Conservation (phyloP, 1,140 invertebrate genomes). For the Hermatobates lingyangjiaoensis region DNA sequence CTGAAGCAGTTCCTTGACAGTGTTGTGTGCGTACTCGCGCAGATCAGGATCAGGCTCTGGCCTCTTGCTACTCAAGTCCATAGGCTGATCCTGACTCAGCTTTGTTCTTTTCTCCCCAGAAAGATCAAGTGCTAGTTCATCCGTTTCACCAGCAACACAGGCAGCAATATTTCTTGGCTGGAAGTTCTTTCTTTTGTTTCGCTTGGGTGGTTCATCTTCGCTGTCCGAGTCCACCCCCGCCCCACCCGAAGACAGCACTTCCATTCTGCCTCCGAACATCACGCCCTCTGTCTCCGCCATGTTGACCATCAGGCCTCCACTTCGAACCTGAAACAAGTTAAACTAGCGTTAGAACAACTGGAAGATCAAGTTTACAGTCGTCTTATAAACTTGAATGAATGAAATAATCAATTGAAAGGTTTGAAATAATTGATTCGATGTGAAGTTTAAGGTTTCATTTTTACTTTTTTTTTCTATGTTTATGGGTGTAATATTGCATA, state of each 20-base stretch:
- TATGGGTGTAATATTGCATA: too few relatives aligned
- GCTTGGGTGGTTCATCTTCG: slow-evolving; percentile 14
- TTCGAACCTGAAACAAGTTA: too few relatives aligned
- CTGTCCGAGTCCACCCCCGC: slow-evolving; percentile 16
- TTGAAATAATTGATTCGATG: too few relatives aligned
- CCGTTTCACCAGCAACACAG: slow-evolving; percentile 18
- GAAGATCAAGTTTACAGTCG: too few relatives aligned
- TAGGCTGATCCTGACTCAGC: slow-evolving; percentile 9
- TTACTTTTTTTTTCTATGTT: too few relatives aligned
- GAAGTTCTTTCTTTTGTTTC: slow-evolving; percentile 31
- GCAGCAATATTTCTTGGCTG: slow-evolving; percentile 27
- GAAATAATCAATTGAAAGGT: too few relatives aligned
- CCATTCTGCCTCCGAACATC: slow-evolving; percentile 14
- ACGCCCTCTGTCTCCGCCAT: slow-evolving; percentile 20
- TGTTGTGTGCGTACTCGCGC: slow-evolving; percentile 35
- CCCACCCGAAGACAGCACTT: slow-evolving; percentile 9
- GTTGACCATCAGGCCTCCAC: too few relatives aligned
- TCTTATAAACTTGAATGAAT: too few relatives aligned
- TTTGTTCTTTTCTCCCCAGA: background rate
- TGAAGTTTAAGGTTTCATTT: too few relatives aligned
- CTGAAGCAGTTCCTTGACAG: slow-evolving; percentile 36
- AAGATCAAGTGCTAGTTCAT: slow-evolving; percentile 10
- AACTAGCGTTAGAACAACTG: too few relatives aligned
- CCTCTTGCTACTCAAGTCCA: slow-evolving; percentile 18
- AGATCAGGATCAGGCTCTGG: slow-evolving; percentile 21